Evolutionary conservation across 2,113 vertebrate species (phyloP).

Genomic region (Azemiops feae): DNA sequence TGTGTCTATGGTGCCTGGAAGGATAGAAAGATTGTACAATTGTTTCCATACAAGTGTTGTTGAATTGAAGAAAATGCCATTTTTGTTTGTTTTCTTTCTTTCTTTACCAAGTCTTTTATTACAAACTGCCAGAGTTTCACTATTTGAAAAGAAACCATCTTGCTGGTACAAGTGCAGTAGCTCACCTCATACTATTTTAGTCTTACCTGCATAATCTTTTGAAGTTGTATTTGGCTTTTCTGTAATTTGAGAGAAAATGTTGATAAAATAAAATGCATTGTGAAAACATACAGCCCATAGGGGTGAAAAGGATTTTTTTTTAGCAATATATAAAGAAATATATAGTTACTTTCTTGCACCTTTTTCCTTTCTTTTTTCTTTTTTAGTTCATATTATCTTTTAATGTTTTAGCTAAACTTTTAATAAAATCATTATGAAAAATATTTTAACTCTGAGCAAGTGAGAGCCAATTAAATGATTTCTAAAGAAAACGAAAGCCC

Average conservation of each 20-base stretch:
- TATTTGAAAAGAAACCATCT: neutral
- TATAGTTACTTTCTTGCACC: neutral
- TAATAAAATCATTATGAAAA: neutral
- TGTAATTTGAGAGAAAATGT: neutral
- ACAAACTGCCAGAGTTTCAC: neutral
- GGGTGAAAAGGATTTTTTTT: neutral
- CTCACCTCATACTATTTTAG: neutral
- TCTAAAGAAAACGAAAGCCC: neutral
- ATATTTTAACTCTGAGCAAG: neutral
- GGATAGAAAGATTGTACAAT: neutral
- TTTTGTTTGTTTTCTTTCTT: neutral
- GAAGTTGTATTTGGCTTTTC: neutral
- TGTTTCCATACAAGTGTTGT: neutral
- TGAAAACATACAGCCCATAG: neutral
- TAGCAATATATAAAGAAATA: neutral
- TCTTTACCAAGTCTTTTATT: neutral
- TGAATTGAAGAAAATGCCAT: neutral
- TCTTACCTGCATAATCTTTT: neutral
- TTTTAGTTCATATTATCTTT: neutral
- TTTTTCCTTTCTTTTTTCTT: neutral
- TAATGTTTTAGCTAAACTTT: neutral
- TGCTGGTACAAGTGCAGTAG: neutral
- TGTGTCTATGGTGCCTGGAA: neutral
- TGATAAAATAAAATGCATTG: neutral
- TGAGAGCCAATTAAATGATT: neutral